Evolutionary conservation across 2,113 vertebrate genomes (phyloP).

Genomic region (Argyrosomus japonicus): DNA sequence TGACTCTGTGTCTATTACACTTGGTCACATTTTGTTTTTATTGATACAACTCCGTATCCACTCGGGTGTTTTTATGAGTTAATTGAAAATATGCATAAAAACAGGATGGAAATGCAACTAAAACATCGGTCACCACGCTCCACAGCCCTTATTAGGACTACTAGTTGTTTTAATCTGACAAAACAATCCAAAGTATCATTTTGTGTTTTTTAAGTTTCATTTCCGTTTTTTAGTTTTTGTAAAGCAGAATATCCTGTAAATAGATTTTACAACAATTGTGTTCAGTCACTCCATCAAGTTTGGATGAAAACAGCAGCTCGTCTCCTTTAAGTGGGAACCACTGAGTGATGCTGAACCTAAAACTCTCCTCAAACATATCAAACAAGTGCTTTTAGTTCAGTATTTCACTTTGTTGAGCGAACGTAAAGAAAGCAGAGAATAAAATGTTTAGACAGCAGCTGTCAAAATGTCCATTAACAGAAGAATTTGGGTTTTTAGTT

Average conservation of each 20-base stretch:
- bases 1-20: too few relatives aligned
- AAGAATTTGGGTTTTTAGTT: neutral
- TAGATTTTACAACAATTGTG: neutral
- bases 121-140: too few relatives aligned
- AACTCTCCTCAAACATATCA: neutral
- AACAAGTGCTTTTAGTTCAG: neutral
- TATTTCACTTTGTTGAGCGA: neutral
- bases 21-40: too few relatives aligned
- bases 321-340: slow-evolving; percentile 3
- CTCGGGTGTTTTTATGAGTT: too few relatives aligned
- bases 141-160: too few relatives aligned
- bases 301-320: neutral
- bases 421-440: slow-evolving; percentile 16
- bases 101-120: too few relatives aligned
- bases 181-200: too few relatives aligned
- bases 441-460: slow-evolving; percentile 23
- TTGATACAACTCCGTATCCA: too few relatives aligned
- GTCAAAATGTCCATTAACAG: slow-evolving; percentile 25
- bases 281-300: neutral
- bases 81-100: too few relatives aligned
- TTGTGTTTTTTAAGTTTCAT: too few relatives aligned
- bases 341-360: slow-evolving; percentile 5
- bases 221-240: neutral
- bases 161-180: too few relatives aligned
- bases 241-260: neutral